These are phyloP conservation scores for Alethe diademata DNA, from an alignment of 2,113 vertebrate genomes.

Conservation along the genomic window DNA sequence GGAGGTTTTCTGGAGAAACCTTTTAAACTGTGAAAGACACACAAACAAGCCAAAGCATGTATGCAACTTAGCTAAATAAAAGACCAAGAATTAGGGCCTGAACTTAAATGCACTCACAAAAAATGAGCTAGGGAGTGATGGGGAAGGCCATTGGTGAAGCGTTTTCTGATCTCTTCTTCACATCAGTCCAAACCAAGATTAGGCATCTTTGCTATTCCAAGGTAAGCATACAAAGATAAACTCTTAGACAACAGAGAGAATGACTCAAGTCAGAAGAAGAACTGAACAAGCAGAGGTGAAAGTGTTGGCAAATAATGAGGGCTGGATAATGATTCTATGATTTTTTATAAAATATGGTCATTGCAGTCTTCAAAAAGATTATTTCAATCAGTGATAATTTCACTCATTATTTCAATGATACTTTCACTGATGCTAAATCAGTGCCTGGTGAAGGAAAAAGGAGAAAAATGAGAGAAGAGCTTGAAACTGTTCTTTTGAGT, in stretches of 20 bases:
- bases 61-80: neutral
- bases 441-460: neutral
- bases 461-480: neutral
- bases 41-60: neutral
- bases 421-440: neutral
- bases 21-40: neutral
- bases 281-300: neutral
- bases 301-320: neutral
- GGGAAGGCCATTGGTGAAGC: accelerated
- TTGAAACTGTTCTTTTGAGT: neutral
- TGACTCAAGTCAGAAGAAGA: neutral
- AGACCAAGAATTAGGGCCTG: neutral
- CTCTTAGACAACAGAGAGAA: neutral
- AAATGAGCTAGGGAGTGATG: accelerated
- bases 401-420: neutral
- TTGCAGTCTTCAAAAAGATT: neutral
- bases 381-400: neutral
- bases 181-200: neutral
- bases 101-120: neutral
- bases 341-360: neutral
- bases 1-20: neutral
- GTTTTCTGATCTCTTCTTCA: neutral
- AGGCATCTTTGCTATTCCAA: neutral
- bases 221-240: neutral
- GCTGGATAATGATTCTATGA: neutral